Evolutionary conservation across 2,888 invertebrate species (phyloP).

Genomic region (Agonopterix heracliana): DNA sequence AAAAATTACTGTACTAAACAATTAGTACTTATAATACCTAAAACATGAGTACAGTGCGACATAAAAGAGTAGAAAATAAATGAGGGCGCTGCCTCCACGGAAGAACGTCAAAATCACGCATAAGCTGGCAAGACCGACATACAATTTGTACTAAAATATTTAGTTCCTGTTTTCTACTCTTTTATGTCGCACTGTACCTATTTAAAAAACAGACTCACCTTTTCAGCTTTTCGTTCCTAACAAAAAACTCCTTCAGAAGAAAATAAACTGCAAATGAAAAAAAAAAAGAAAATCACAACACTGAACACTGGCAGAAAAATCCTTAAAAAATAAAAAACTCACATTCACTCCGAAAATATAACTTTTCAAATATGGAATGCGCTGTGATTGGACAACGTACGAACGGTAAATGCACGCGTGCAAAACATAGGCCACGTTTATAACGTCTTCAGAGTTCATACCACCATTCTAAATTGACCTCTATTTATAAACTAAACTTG

Average conservation of each 20-base stretch:
- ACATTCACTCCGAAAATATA: conserved; percentile 9
- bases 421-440: conserved; percentile 47
- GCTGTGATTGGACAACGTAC: conserved; percentile 18
- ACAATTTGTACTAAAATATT: no score
- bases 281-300: conserved; percentile 22
- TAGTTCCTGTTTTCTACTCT: no score
- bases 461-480: conserved; percentile 34
- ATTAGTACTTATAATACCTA: no score
- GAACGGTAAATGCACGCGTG: conserved; percentile 47
- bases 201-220: conserved; percentile 26
- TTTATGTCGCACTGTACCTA: no score
- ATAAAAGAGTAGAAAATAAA: no score
- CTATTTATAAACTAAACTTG: conserved; percentile 6
- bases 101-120: no score
- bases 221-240: conserved; percentile 10
- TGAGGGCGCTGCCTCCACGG: no score
- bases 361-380: conserved; percentile 19
- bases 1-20: no score
- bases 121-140: no score
- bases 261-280: conserved; percentile 21
- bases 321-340: conserved; percentile 12
- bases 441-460: conserved; percentile 39
- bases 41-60: no score
- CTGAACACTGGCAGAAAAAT: conserved; percentile 21
- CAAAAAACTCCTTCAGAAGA: conserved; percentile 21